Percentiles rank a stretch among this genome's conserved stretches.
Evolutionary conservation across 2,797 vertebrate genomes (phyloP).

Genomic region (Peromyscus melanophrys): DNA sequence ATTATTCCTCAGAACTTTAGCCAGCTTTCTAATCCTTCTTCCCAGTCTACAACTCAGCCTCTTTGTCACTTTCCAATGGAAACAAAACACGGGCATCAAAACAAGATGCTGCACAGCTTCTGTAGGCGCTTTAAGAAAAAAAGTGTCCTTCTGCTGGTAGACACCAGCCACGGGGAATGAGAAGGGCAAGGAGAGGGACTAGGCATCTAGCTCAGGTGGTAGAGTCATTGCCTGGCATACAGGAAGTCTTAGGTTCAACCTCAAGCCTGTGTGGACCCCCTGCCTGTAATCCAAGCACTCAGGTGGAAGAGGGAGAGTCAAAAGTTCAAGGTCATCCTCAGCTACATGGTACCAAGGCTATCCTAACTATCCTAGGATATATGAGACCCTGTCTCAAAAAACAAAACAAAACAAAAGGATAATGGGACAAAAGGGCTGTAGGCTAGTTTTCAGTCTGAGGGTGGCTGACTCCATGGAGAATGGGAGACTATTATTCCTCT

Average conservation of each 20-base stretch:
- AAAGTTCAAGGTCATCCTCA: background rate
- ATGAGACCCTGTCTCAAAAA: background rate
- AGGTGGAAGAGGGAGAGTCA: too few species aligned
- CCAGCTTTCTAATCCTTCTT: background rate
- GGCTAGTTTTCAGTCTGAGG: background rate
- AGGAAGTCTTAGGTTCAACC: background rate
- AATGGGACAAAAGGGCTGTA: background rate
- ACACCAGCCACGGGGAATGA: background rate
- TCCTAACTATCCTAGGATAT: background rate
- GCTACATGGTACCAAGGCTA: background rate
- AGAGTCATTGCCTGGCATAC: background rate
- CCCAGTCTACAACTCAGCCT: background rate
- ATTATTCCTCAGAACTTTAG: background rate
- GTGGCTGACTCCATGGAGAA: background rate
- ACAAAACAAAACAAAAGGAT: background rate
- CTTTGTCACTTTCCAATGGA: constrained; percentile 11
- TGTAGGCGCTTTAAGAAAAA: background rate
- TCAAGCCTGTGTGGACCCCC: background rate
- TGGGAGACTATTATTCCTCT: background rate
- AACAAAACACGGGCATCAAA: background rate
- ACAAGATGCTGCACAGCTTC: background rate
- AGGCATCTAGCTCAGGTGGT: background rate
- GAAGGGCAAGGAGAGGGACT: background rate
- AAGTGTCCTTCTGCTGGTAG: background rate
- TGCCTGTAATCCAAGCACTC: background rate